Conservation (phyloP, 2,797 vertebrate genomes). For the Gephyroberyx darwinii region DNA sequence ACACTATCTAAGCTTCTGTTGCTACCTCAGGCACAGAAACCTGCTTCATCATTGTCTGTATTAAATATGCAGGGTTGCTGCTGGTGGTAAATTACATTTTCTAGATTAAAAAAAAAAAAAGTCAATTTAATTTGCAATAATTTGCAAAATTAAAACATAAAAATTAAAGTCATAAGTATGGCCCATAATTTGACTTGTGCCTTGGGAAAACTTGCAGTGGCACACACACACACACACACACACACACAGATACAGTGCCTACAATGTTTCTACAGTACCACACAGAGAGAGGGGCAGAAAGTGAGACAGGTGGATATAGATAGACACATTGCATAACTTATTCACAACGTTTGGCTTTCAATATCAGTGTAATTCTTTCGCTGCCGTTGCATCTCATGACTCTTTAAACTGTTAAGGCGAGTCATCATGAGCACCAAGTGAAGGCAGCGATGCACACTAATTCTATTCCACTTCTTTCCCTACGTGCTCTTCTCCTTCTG, state of each 20-base stretch:
- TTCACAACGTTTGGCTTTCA: conserved; percentile 66
- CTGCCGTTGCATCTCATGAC: conserved; percentile 68
- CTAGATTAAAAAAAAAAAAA: neutral
- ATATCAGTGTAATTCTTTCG: conserved; percentile 69
- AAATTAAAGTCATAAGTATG: no score
- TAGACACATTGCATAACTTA: conserved; percentile 59
- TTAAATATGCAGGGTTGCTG: neutral
- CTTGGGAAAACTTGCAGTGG: no score
- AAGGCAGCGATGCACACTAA: conserved; percentile 23
- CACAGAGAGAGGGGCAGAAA: neutral
- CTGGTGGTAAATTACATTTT: neutral
- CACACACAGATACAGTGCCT: neutral
- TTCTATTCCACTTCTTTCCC: conserved; percentile 51
- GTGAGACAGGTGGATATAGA: neutral
- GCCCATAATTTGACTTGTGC: no score
- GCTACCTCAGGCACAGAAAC: no score
- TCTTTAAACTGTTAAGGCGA: conserved; percentile 41
- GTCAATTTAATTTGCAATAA: no score
- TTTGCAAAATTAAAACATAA: no score
- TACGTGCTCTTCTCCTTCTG: conserved; percentile 16
- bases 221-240: neutral
- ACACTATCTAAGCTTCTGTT: no score
- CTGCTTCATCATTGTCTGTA: no score
- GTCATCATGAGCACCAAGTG: conserved; percentile 47
- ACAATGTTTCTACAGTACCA: conserved; percentile 6